phyloP scores from a whole-genome alignment of 2,888 invertebrate species.

The Cactoblastis cactorum region DNA sequence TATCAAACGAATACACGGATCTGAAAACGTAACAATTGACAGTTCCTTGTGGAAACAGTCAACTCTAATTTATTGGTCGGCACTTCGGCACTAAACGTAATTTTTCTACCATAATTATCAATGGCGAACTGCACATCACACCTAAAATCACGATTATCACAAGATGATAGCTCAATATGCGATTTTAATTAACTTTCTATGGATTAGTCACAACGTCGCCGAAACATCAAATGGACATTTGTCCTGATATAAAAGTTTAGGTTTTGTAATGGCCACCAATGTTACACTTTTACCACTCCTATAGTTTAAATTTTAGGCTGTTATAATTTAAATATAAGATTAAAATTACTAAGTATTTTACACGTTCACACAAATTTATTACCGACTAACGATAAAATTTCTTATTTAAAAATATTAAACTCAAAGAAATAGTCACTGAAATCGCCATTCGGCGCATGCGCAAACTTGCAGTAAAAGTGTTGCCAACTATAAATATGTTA shows the following conservation, averaged over 20 bases:
- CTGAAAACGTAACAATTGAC: conserved; percentile 68
- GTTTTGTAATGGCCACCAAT: conserved; percentile 80
- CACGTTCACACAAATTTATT: conserved; percentile 61
- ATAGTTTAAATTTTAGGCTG: conserved; percentile 41
- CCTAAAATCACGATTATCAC: conserved; percentile 38
- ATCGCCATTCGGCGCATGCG: conserved; percentile 80
- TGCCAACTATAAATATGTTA: conserved; percentile 33
- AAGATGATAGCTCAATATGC: conserved; percentile 49
- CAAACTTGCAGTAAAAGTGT: conserved; percentile 71
- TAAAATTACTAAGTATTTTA: conserved; percentile 44
- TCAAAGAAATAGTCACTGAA: conserved; percentile 75
- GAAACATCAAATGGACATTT: conserved; percentile 79
- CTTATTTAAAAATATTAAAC: conserved; percentile 73
- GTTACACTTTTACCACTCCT: conserved; percentile 72
- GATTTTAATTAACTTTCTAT: conserved; percentile 53
- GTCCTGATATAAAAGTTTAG: conserved; percentile 78
- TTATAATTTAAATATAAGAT: conserved; percentile 37
- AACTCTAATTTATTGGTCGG: conserved; percentile 69
- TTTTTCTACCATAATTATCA: conserved; percentile 41
- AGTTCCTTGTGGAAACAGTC: conserved; percentile 65
- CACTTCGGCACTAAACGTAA: conserved; percentile 62
- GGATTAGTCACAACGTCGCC: conserved; percentile 78
- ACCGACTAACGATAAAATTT: conserved; percentile 74
- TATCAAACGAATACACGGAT: conserved; percentile 44
- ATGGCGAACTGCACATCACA: conserved; percentile 44